Evolutionary conservation across 2,113 vertebrate genomes (phyloP).

Genomic region (Gymnorhina tibicen): DNA sequence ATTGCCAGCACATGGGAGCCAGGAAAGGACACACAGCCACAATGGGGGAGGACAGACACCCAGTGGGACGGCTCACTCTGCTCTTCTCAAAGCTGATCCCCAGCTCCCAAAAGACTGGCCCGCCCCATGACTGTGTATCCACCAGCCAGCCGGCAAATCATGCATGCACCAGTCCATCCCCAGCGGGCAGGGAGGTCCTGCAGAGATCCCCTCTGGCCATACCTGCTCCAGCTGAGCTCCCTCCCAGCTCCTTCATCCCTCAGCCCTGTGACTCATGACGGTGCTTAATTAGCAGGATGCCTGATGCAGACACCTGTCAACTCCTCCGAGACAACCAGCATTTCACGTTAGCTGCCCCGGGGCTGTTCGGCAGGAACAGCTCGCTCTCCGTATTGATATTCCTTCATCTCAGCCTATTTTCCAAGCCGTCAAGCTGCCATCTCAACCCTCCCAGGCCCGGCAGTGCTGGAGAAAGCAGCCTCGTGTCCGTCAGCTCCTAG

Average conservation of each 20-base stretch:
- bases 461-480: background rate
- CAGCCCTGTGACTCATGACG: background rate
- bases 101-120: background rate
- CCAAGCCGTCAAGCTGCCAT: constrained; percentile 60
- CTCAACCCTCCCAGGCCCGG: constrained; percentile 6
- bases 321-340: constrained; percentile 51
- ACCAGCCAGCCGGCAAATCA: background rate
- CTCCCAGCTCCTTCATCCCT: background rate
- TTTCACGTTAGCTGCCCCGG: constrained; percentile 52
- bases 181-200: background rate
- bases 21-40: background rate
- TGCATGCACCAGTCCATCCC: background rate
- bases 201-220: background rate
- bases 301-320: constrained; percentile 59
- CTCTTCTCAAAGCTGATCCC: background rate
- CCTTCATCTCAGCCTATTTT: constrained; percentile 68
- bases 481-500: background rate
- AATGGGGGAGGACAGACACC: rapidly evolving
- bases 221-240: background rate
- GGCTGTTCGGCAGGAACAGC: constrained; percentile 51
- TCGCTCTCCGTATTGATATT: constrained; percentile 58
- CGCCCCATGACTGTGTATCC: background rate
- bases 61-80: rapidly evolving
- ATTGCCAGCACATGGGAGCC: background rate
- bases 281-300: constrained; percentile 55